These are phyloP conservation scores for Drosophila gaucha DNA, from an alignment of 2,888 invertebrate species.

Conservation along the genomic window DNA sequence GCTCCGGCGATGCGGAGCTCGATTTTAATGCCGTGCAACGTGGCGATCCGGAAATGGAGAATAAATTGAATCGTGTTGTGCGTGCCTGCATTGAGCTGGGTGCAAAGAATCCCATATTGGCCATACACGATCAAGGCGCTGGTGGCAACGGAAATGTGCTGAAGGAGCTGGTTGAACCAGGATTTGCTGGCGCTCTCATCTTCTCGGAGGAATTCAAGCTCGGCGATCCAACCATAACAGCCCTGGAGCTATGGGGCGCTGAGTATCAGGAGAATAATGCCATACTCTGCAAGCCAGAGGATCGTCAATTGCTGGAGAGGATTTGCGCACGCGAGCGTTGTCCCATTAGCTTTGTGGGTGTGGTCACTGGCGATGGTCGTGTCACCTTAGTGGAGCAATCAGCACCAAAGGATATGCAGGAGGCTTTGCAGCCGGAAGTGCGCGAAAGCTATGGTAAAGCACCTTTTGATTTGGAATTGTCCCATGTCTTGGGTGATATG, in stretches of 20 bases:
- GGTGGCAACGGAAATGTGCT: constrained; percentile 99
- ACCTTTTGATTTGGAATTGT: constrained; percentile 95
- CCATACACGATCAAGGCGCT: constrained; percentile 99
- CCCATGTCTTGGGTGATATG: constrained; percentile 94
- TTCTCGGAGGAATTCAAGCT: constrained; percentile 93
- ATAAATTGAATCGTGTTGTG: constrained; percentile 97
- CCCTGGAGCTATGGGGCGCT: constrained; percentile 98
- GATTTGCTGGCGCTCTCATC: constrained; percentile 93
- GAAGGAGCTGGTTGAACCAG: constrained; percentile 97
- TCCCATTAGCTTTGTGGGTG: constrained; percentile 96
- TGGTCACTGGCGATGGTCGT: constrained; percentile 94
- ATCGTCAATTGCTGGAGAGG: constrained; percentile 88
- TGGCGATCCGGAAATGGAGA: constrained; percentile 99
- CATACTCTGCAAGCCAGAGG: constrained; percentile 90
- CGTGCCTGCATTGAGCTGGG: constrained; percentile 95
- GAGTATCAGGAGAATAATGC: constrained; percentile 99
- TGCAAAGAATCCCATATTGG: constrained; percentile 94
- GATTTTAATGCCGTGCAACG: constrained; percentile 98
- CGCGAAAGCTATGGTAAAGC: constrained; percentile 85
- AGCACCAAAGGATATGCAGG: constrained; percentile 84
- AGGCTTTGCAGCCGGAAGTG: constrained; percentile 60
- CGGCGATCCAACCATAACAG: constrained; percentile 97
- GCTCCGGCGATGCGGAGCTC: constrained; percentile 92
- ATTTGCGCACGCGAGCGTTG: constrained; percentile 96
- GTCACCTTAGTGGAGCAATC: constrained; percentile 89